These are phyloP conservation scores for Homarus gammarus DNA, from an alignment of 2,888 invertebrate species.

Conservation along the genomic window DNA sequence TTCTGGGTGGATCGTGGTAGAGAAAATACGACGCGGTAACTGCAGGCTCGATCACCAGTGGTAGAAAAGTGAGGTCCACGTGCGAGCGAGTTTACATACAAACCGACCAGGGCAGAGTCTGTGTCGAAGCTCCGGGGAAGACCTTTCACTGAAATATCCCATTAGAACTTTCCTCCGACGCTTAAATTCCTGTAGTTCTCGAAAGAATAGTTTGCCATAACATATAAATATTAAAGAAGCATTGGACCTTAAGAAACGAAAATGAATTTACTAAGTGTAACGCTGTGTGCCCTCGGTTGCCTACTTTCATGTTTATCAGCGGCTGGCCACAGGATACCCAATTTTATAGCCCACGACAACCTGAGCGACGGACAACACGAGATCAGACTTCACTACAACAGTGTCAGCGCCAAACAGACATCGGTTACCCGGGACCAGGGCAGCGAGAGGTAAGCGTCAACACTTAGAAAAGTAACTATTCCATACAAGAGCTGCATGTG, in stretches of 20 bases:
- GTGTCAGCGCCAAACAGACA: constrained; percentile 85
- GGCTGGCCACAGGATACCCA: constrained; percentile 77
- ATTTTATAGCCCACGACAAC: constrained; percentile 85
- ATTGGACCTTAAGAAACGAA: not conserved
- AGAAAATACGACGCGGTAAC: constrained; percentile 26
- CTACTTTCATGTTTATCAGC: not conserved
- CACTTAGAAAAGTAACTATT: too few species aligned
- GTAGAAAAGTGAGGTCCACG: constrained; percentile 36
- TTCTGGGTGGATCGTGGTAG: not conserved
- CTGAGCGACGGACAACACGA: constrained; percentile 87
- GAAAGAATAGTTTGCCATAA: too few species aligned
- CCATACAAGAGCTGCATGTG: too few species aligned
- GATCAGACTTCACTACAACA: constrained; percentile 84
- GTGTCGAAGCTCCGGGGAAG: constrained; percentile 18
- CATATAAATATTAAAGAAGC: not conserved
- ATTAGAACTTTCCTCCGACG: not conserved
- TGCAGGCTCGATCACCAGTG: not conserved
- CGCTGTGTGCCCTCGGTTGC: not conserved
- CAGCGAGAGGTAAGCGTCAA: constrained; percentile 67
- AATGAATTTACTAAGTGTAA: constrained; percentile 12
- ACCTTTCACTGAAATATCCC: constrained; percentile 20
- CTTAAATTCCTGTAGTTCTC: not conserved
- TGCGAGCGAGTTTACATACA: constrained; percentile 23
- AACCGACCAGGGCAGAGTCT: constrained; percentile 24
- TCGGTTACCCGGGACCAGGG: constrained; percentile 79